phyloP scores from a whole-genome alignment of 2,113 vertebrate genomes.

The Megaceryle torquata region DNA sequence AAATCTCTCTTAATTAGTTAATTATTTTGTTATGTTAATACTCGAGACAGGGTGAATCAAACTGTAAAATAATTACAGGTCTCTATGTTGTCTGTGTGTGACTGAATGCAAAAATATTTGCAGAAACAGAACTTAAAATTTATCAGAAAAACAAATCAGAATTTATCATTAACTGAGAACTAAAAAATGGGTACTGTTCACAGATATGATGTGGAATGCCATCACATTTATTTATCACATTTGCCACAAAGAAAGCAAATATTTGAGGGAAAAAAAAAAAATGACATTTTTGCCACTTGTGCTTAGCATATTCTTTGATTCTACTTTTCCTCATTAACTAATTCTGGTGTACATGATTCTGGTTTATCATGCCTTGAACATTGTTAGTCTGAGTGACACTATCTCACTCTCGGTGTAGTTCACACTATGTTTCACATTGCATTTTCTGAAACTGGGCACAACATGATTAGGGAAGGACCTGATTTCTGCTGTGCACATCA shows the following conservation, averaged over 20 bases:
- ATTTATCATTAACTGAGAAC: background rate
- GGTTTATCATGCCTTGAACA: background rate
- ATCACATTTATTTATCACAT: background rate
- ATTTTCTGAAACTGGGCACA: background rate
- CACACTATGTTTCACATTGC: fast-evolving
- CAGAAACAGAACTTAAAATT: background rate
- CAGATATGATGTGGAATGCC: background rate
- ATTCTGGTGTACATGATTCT: background rate
- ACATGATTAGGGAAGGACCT: background rate
- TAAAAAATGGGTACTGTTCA: background rate
- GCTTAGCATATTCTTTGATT: background rate
- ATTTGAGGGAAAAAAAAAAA: background rate
- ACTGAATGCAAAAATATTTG: background rate
- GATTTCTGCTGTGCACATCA: background rate
- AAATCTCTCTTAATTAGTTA: background rate
- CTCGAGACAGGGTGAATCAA: background rate
- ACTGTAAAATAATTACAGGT: background rate
- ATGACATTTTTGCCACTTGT: background rate
- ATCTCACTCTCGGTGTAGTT: background rate
- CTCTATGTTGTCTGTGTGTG: background rate
- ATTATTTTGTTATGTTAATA: background rate
- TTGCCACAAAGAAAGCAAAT: background rate
- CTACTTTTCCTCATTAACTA: background rate
- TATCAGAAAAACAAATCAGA: background rate
- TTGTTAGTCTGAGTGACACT: background rate